Percentiles rank a stretch among this genome's conserved stretches.
These are phyloP conservation scores for Eucidaris tribuloides DNA, from an alignment of 35 echinoderm and acorn worm species.

Conservation along the genomic window DNA sequence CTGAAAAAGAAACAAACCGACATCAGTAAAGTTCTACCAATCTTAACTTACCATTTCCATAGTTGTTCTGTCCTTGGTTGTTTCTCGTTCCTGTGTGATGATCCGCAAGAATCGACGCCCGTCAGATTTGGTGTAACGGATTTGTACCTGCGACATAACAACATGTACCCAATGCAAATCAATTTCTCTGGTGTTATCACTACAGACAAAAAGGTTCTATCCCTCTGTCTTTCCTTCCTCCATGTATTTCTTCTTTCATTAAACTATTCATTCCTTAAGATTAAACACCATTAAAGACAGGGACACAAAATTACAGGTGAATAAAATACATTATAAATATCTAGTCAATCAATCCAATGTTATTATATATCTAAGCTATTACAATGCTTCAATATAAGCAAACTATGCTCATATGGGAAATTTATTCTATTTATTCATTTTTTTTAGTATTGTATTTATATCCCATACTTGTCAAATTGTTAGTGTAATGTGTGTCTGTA, in stretches of 20 bases:
- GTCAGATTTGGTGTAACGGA: conserved; percentile 93
- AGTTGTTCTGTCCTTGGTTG: conserved; percentile 48
- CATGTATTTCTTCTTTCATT: neutral
- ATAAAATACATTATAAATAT: no score
- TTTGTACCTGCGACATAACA: conserved; percentile 46
- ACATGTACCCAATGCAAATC: neutral
- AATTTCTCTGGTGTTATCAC: neutral
- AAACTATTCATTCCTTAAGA: neutral
- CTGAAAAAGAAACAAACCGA: neutral
- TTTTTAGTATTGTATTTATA: no score
- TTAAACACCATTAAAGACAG: neutral
- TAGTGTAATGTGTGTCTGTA: neutral
- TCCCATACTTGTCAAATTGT: neutral
- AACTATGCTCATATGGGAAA: no score
- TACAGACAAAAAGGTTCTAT: neutral
- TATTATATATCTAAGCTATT: no score
- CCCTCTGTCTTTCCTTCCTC: neutral
- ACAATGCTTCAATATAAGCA: no score
- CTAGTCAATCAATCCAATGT: no score
- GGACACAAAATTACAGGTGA: neutral
- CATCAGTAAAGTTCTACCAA: neutral
- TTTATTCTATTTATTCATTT: no score
- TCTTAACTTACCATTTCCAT: conserved; percentile 76
- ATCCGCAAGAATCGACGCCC: conserved; percentile 68
- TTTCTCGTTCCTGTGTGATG: conserved; percentile 62